Base-by-base conservation (phyloP, 2,888 invertebrate genomes). In the Papilio elwesi region DNA sequence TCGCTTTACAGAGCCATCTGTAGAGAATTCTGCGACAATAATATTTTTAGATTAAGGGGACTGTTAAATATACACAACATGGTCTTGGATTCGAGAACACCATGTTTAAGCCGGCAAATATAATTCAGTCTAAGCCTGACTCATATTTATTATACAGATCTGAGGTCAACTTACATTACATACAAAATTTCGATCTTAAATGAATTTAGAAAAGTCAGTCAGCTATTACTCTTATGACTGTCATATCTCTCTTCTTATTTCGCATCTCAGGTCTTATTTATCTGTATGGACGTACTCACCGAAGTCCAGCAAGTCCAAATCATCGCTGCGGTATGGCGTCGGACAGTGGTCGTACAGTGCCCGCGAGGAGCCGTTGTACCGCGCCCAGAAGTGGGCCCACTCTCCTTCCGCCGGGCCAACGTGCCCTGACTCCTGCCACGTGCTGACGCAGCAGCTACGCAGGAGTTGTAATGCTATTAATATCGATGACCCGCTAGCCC, bases 271-370 rank as follows among this genome's bases (percentile, higher is more conserved):
- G n/a, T 26, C 26, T 26, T 26, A 26, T 26, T 26, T 26, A 26
- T 26, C 26, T 26, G 26, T 26, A 4, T 4, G 2, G 26, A 26
- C 26, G 26, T 26, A 26, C 78, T 79, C 76, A 87, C 90, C 91
- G 59, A 92, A 82, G 76, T 92, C 91, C 1, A 86, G 84, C 6
- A 88, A 66, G 26, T 91, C 89, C 0, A 89, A 82, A 49, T 84
- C 87, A 11, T 92, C 91, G 4, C 87, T 88, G 16, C 91, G 76
- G 74, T 91, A 92, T 0, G 93, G 93, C 51, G 93, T 93, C 0
- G 93, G 93, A 69, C 93, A 93, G 76, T 91, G 91, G 75, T 93
- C 93, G 80, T 92, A 93, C 77, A 88, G 91, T 3, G 81, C 79
- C 76, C 84, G 85, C 74, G 88, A 77, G 11, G 72, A 64, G 0